A percentile compares a stretch with the other conserved stretches of the same genome.
These are phyloP conservation scores for Ceyx cyanopectus DNA, from an alignment of 2,113 vertebrate species.

Conservation along the genomic window DNA sequence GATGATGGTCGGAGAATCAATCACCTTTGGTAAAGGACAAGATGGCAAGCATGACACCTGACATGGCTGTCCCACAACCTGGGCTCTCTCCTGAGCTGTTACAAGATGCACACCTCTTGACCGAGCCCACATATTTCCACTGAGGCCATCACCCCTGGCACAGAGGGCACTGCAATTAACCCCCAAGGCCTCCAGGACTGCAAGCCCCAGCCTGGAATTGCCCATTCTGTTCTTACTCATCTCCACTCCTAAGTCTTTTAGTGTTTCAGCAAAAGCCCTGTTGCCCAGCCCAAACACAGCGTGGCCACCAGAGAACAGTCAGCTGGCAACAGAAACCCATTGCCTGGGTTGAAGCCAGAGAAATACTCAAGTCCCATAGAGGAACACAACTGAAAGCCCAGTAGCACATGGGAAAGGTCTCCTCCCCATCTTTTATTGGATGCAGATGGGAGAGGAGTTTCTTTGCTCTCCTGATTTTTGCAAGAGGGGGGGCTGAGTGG, in stretches of 20 bases:
- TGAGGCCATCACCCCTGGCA: not conserved
- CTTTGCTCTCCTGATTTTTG: conserved; percentile 53
- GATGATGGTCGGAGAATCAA: not conserved
- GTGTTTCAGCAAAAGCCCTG: not conserved
- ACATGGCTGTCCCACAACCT: not conserved
- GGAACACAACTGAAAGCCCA: not conserved
- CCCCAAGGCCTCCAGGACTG: fast-evolving
- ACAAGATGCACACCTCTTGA: not conserved
- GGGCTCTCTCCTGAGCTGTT: not conserved
- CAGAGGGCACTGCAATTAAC: not conserved
- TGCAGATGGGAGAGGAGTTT: conserved; percentile 20
- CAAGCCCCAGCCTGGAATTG: not conserved
- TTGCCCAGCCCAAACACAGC: not conserved
- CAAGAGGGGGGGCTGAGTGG: conserved; percentile 48
- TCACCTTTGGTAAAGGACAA: not conserved
- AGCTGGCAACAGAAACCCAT: not conserved
- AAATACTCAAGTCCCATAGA: not conserved
- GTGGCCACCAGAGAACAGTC: not conserved
- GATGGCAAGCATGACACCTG: not conserved
- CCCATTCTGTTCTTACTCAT: not conserved
- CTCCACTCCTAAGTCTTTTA: not conserved
- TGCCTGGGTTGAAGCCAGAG: not conserved
- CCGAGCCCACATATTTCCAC: not conserved
- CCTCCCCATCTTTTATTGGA: conserved; percentile 23
- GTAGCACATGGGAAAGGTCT: not conserved